These are phyloP conservation scores for Lampris megalopsis DNA, from an alignment of 2,113 vertebrate species.

Conservation along the genomic window DNA sequence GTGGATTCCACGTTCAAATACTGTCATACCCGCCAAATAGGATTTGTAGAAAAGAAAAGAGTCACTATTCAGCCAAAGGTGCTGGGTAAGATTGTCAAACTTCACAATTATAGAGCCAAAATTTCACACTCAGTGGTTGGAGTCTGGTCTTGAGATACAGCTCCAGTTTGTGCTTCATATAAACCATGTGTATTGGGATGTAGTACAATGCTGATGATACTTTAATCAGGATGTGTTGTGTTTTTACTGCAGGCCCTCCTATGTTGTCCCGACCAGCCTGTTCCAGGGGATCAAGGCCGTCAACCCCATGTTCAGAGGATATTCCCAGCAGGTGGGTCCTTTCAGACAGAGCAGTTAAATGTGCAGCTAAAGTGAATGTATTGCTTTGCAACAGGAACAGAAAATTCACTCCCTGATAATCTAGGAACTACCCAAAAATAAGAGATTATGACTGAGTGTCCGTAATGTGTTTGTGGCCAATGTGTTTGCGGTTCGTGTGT, in stretches of 20 bases:
- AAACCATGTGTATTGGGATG: background rate
- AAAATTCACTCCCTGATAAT: background rate
- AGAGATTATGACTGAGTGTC: no score
- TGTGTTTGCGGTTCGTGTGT: no score
- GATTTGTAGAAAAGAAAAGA: background rate
- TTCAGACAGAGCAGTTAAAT: slow-evolving; percentile 29
- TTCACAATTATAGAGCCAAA: no score
- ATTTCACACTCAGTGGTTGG: no score
- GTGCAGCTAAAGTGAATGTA: slow-evolving; percentile 1
- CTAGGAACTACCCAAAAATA: no score
- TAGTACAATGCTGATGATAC: background rate
- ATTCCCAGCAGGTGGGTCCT: slow-evolving; percentile 93
- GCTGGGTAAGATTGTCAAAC: no score
- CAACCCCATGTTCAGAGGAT: slow-evolving; percentile 97
- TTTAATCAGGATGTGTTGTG: slow-evolving; percentile 23
- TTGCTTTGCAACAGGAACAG: background rate
- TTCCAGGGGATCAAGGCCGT: slow-evolving; percentile 98
- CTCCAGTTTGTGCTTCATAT: background rate
- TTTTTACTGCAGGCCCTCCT: slow-evolving; percentile 86
- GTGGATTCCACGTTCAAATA: background rate
- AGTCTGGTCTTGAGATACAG: no score
- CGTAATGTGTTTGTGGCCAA: no score
- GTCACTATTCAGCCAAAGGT: background rate
- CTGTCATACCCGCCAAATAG: background rate
- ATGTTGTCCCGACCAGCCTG: slow-evolving; percentile 94